Conservation (phyloP, 2,113 vertebrate genomes). For the Alectura lathami region DNA sequence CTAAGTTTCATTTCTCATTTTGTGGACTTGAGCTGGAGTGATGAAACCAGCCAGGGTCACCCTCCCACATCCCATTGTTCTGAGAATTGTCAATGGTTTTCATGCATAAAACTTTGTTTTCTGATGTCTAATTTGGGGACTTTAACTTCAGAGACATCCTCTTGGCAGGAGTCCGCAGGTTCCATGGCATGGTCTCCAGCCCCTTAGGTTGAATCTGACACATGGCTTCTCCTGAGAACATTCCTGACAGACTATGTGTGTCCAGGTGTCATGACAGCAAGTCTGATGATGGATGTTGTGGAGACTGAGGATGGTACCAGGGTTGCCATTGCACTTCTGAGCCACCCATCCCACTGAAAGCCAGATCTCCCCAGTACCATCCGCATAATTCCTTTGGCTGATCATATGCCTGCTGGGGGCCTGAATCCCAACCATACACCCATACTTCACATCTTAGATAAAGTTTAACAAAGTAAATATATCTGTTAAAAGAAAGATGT, state of each 20-base stretch:
- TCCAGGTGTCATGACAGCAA: not conserved
- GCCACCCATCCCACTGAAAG: not conserved
- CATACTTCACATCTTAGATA: not conserved
- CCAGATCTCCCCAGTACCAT: not conserved
- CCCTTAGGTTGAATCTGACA: not conserved
- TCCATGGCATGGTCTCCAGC: accelerated
- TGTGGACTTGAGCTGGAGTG: not conserved
- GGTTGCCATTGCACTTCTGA: not conserved
- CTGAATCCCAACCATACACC: not conserved
- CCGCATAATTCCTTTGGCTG: not conserved
- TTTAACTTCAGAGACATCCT: not conserved
- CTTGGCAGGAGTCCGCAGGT: not conserved
- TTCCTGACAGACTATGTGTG: not conserved
- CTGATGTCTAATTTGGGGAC: not conserved
- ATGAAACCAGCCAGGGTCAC: not conserved
- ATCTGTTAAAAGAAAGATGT: not conserved
- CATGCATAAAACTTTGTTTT: not conserved
- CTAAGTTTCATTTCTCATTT: slow-evolving; percentile 22
- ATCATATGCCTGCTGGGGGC: not conserved
- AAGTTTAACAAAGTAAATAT: not conserved
- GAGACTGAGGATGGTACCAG: not conserved
- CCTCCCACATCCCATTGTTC: not conserved
- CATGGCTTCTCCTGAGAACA: not conserved
- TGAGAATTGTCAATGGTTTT: not conserved
- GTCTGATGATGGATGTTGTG: not conserved